phyloP scores from a whole-genome alignment of 1,140 invertebrate genomes.

The Drosophila lowei region DNA sequence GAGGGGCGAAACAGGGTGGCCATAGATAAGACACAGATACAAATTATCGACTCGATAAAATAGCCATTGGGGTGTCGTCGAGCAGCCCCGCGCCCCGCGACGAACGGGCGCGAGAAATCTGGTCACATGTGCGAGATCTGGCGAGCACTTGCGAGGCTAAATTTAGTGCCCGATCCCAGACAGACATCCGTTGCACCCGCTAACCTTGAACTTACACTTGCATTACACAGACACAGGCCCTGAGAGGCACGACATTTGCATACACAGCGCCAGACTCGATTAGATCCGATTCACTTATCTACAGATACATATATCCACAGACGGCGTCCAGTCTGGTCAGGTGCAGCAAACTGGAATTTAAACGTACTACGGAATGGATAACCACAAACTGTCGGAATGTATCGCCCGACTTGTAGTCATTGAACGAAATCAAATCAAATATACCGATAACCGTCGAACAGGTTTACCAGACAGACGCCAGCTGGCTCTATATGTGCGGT shows the following conservation, averaged over 20 bases:
- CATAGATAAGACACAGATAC: slow-evolving; percentile 42
- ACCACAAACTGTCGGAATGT: slow-evolving; percentile 53
- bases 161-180: slow-evolving; percentile 39
- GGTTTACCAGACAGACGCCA: slow-evolving; percentile 9
- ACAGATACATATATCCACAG: neutral
- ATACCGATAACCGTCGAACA: slow-evolving; percentile 13
- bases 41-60: slow-evolving; percentile 47
- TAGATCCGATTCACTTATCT: slow-evolving; percentile 10
- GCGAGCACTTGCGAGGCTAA: slow-evolving; percentile 23
- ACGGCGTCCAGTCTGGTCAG: slow-evolving; percentile 60
- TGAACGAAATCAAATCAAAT: slow-evolving; percentile 7
- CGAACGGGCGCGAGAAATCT: slow-evolving; percentile 2
- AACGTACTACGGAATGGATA: slow-evolving; percentile 23
- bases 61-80: slow-evolving; percentile 8
- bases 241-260: slow-evolving; percentile 43
- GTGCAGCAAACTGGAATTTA: slow-evolving; percentile 68
- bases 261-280: slow-evolving; percentile 25
- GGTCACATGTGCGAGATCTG: slow-evolving; percentile 52
- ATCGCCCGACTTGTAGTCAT: slow-evolving; percentile 61
- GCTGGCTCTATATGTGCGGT: too few relatives aligned
- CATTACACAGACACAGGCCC: slow-evolving; percentile 12
- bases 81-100: too few relatives aligned
- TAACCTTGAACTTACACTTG: slow-evolving; percentile 64
- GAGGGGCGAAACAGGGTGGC: neutral
- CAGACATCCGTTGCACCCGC: slow-evolving; percentile 16